A percentile compares a stretch with the other conserved stretches of the same genome.
Conservation (phyloP, 2,797 vertebrate genomes). For the Cryptoblepharus egeriae region DNA sequence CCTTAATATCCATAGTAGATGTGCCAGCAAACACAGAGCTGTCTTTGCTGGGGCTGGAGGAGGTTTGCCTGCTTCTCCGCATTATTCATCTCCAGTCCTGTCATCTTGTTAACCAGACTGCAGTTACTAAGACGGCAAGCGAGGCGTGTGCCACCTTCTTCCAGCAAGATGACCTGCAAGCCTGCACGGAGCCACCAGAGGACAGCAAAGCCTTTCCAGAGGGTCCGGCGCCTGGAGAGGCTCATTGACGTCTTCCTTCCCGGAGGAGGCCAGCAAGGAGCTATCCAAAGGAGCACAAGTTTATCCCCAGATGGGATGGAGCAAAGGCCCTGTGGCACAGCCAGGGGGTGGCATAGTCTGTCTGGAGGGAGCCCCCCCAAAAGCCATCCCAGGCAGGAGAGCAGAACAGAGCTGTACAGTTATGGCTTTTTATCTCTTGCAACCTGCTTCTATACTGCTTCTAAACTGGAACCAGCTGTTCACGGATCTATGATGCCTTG, state of each 20-base stretch:
- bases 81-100: neutral
- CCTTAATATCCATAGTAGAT: too few species aligned
- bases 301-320: neutral
- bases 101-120: neutral
- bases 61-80: neutral
- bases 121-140: neutral
- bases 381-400: too few species aligned
- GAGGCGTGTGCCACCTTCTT: neutral
- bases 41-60: too few species aligned
- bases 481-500: too few species aligned
- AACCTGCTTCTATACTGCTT: neutral
- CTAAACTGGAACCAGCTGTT: too few species aligned
- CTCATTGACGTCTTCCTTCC: neutral
- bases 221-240: neutral
- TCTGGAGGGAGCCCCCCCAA: too few species aligned
- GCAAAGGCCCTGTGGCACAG: too few species aligned
- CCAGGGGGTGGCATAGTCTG: too few species aligned
- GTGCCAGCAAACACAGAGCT: too few species aligned
- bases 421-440: neutral
- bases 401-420: neutral
- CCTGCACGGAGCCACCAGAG: conserved; percentile 69
- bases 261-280: neutral
- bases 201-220: conserved; percentile 74
- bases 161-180: conserved; percentile 7
- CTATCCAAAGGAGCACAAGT: too few species aligned